Conservation (phyloP, 1,140 invertebrate genomes). For the Zophobas morio region DNA sequence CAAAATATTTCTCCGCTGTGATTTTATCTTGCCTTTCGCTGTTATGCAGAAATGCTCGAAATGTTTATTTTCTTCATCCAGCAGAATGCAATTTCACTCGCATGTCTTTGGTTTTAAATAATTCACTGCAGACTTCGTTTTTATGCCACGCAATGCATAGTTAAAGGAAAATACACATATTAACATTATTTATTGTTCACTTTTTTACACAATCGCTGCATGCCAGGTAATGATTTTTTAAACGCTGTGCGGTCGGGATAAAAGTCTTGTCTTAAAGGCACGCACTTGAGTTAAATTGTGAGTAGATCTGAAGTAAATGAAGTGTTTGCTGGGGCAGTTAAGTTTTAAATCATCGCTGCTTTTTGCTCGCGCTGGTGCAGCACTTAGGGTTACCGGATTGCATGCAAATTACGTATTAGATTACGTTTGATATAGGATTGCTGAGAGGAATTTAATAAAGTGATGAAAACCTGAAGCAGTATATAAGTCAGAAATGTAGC, state of each 20-base stretch:
- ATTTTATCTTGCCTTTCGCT: neutral
- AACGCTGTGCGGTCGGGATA: neutral
- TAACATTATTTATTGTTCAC: constrained; percentile 15
- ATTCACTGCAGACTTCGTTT: constrained; percentile 21
- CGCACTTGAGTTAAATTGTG: too few relatives aligned
- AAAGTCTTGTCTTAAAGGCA: too few relatives aligned
- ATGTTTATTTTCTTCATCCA: neutral
- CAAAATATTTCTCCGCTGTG: neutral
- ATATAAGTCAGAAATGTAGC: constrained; percentile 48
- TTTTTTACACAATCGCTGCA: neutral
- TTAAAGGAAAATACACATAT: constrained; percentile 21
- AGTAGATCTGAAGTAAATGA: too few relatives aligned
- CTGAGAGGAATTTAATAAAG: constrained; percentile 49
- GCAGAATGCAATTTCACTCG: constrained; percentile 25
- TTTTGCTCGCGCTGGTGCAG: neutral
- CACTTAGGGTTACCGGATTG: neutral
- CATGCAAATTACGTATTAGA: constrained; percentile 15
- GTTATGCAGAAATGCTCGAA: neutral
- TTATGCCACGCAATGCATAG: constrained; percentile 20
- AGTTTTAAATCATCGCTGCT: neutral
- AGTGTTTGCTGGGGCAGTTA: too few relatives aligned
- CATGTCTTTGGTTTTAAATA: constrained; percentile 27
- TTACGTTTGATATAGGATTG: constrained; percentile 44
- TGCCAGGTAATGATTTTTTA: constrained; percentile 8
- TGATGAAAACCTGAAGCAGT: constrained; percentile 49